Percentiles rank a stretch among this genome's conserved stretches.
phyloP scores from a whole-genome alignment of 2,888 invertebrate genomes.

The Drosophila paramelanica region DNA sequence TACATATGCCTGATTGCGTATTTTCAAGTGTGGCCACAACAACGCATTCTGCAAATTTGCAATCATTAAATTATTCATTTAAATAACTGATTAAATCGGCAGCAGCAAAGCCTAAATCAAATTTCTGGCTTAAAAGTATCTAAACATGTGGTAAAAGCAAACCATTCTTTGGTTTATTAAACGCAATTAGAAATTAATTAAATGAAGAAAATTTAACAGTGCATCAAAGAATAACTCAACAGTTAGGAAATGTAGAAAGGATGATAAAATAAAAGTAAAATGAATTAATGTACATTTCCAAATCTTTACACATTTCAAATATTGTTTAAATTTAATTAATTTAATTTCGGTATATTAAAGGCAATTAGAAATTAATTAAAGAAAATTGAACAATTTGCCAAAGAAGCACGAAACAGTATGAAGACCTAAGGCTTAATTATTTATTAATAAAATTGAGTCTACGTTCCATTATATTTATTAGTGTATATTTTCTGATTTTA shows the following conservation, averaged over 20 bases:
- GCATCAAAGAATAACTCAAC: background rate
- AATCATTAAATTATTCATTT: conserved; percentile 4
- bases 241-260: background rate
- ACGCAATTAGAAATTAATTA: background rate
- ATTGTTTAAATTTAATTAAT: too few species aligned
- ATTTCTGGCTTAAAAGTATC: background rate
- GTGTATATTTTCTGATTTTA: too few species aligned
- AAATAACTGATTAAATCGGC: conserved; percentile 9
- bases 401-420: too few species aligned
- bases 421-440: too few species aligned
- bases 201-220: background rate
- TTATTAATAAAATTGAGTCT: too few species aligned
- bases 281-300: too few species aligned
- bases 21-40: conserved; percentile 12
- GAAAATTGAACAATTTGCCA: too few species aligned
- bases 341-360: too few species aligned
- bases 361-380: too few species aligned
- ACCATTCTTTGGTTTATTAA: background rate
- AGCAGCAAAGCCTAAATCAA: background rate
- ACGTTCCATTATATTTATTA: too few species aligned
- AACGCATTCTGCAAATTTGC: background rate
- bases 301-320: too few species aligned
- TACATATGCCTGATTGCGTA: conserved; percentile 15
- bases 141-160: background rate
- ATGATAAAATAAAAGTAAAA: too few species aligned